Conservation (phyloP, 2,888 invertebrate genomes). For the Eumerus sabulonum region DNA sequence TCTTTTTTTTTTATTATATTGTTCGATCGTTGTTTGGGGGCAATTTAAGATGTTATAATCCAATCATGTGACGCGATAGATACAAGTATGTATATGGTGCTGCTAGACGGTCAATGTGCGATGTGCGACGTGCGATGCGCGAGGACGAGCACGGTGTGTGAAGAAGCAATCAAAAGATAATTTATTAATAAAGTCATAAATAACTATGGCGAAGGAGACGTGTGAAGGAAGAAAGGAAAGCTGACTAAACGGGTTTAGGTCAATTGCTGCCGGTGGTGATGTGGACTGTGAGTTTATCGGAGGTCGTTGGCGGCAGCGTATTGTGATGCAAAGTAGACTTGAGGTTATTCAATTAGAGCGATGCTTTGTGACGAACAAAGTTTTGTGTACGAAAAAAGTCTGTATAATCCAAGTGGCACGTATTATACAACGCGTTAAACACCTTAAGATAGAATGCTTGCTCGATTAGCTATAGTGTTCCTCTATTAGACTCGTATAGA, state of each 20-base stretch:
- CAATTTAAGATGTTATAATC: slow-evolving; percentile 59
- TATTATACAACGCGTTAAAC: no score
- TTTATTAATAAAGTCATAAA: slow-evolving; percentile 52
- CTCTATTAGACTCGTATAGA: no score
- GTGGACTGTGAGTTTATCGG: slow-evolving; percentile 5
- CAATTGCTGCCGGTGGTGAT: neutral
- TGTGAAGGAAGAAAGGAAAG: slow-evolving; percentile 37
- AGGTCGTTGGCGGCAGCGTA: slow-evolving; percentile 11
- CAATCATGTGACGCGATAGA: slow-evolving; percentile 56
- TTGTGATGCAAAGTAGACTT: slow-evolving; percentile 12
- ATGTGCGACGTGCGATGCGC: slow-evolving; percentile 20
- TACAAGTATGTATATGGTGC: no score
- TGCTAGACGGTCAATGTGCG: slow-evolving; percentile 14
- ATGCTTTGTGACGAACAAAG: slow-evolving; percentile 4
- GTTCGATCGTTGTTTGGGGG: slow-evolving; percentile 49
- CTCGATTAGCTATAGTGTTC: no score
- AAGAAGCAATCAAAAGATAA: slow-evolving; percentile 39
- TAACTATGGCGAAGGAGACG: slow-evolving; percentile 26
- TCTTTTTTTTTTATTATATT: slow-evolving; percentile 41
- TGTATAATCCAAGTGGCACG: no score
- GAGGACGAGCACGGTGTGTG: neutral
- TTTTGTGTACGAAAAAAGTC: no score
- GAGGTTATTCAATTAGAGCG: slow-evolving; percentile 5
- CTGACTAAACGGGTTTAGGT: slow-evolving; percentile 22
- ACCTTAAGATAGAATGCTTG: no score